Evolutionary conservation across 2,888 invertebrate genomes (phyloP), one percentile per base, ranked within the genome.

Genomic region (Cartodere bifasciata): DNA sequence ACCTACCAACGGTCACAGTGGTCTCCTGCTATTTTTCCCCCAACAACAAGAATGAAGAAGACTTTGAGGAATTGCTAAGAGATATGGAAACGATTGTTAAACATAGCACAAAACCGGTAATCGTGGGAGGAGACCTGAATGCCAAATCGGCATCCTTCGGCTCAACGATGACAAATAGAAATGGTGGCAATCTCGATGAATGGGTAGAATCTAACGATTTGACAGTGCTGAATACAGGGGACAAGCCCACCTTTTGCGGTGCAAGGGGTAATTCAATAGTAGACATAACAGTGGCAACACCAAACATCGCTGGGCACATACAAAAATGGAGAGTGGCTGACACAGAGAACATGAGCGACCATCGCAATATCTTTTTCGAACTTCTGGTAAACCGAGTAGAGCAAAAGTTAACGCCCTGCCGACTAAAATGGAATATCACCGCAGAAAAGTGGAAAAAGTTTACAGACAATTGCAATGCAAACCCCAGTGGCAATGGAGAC

Each of bases 171-270:
- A 11, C 17, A 7, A 30, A 34, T 14, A 7, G 16, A 6, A 34
- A 25, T 22, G 34, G 34, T 4, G 12, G 17, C n/a, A 13, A 30
- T 23, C n/a, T 30, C 10, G 30, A 22, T 4, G 25, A 16, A 11
- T 30, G 24, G 34, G 12, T 29, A 11, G 17, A 17, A 4, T 22
- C 23, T 10, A 5, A 25, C 7, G 25, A 9, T 11, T 22, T 33
- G 21, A 20, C n/a, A 6, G 23, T 21, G n/a, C n/a, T 16, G 5
- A 34, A 34, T n/a, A 20, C 7, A 4, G 34, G 23, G 3, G 30
- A 15, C 7, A n/a, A n/a, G n/a, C 30, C 34, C 16, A 33, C 34
- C 10, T 34, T 33, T 13, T n/a, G n/a, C n/a, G n/a, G n/a, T n/a
- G 20, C 17, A 23, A 23, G 23, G 21, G 24, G 25, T 9, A 7